Percentiles rank a stretch among this genome's conserved stretches.
Evolutionary conservation across 2,888 invertebrate genomes (phyloP).

Genomic region (Prosapia bicincta): DNA sequence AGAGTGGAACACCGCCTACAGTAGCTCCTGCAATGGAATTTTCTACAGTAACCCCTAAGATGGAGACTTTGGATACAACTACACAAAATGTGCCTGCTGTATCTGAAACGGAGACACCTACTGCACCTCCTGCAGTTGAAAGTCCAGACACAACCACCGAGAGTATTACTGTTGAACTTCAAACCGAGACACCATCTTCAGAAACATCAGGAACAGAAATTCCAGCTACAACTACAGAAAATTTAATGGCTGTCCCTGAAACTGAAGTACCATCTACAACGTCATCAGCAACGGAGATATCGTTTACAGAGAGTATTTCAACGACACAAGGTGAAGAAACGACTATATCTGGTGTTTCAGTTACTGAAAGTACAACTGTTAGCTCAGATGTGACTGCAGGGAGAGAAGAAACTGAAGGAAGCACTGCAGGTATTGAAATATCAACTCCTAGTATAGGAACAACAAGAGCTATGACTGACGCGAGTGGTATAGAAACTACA

Average conservation of each 20-base stretch:
- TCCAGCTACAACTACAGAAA: neutral
- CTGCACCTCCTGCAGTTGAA: neutral
- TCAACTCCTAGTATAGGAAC: constrained; percentile 15
- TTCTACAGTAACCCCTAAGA: neutral
- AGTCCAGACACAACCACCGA: too few species aligned
- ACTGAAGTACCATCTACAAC: too few species aligned
- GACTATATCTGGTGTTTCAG: neutral
- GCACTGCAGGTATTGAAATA: constrained; percentile 31
- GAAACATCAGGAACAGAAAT: neutral
- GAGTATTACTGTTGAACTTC: neutral
- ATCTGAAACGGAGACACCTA: neutral
- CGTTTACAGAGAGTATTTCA: neutral
- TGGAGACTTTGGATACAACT: too few species aligned
- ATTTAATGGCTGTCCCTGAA: neutral
- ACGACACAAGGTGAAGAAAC: neutral
- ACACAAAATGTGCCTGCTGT: neutral
- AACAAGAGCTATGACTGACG: constrained; percentile 4
- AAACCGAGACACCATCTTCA: neutral
- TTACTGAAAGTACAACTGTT: neutral
- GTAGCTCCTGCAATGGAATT: too few species aligned
- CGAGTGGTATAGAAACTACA: neutral
- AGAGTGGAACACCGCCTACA: neutral
- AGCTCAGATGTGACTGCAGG: neutral
- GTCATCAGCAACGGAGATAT: too few species aligned
- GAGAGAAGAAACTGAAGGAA: constrained; percentile 28